Conservation (phyloP, 2,888 invertebrate genomes). For the Plebejus argus region DNA sequence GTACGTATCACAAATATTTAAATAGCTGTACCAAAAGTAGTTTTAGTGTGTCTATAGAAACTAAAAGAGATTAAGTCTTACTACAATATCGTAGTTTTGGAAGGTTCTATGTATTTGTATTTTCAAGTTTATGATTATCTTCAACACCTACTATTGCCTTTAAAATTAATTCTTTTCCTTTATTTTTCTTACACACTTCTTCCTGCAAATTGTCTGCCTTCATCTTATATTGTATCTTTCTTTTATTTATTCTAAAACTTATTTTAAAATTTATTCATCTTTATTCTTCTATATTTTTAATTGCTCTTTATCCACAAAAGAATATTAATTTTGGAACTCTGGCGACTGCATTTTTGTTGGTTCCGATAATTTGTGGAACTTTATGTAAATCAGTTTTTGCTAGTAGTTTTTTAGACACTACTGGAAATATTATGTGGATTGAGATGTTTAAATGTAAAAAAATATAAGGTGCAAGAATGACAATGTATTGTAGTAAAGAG, state of each 20-base stretch:
- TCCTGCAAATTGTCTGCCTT: background rate
- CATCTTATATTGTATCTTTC: background rate
- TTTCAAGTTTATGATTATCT: constrained; percentile 15
- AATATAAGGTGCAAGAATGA: background rate
- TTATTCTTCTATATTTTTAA: background rate
- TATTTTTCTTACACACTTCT: constrained; percentile 10
- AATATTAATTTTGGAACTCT: background rate
- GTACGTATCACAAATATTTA: background rate
- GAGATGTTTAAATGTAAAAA: background rate
- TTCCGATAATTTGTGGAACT: background rate
- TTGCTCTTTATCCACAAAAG: background rate
- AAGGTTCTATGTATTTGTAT: background rate
- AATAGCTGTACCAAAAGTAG: background rate
- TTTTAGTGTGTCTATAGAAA: no score
- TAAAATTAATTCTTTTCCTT: background rate
- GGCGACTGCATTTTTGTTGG: background rate
- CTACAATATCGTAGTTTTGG: background rate
- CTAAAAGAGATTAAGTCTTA: background rate
- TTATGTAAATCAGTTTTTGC: background rate
- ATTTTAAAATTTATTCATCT: background rate
- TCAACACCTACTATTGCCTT: background rate
- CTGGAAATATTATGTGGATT: background rate
- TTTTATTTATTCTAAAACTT: background rate
- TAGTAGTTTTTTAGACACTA: background rate
- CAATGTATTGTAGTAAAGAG: background rate